Evolutionary conservation across 2,797 vertebrate genomes (phyloP), one percentile per base, ranked within the genome.

Genomic region (Anabas testudineus): DNA sequence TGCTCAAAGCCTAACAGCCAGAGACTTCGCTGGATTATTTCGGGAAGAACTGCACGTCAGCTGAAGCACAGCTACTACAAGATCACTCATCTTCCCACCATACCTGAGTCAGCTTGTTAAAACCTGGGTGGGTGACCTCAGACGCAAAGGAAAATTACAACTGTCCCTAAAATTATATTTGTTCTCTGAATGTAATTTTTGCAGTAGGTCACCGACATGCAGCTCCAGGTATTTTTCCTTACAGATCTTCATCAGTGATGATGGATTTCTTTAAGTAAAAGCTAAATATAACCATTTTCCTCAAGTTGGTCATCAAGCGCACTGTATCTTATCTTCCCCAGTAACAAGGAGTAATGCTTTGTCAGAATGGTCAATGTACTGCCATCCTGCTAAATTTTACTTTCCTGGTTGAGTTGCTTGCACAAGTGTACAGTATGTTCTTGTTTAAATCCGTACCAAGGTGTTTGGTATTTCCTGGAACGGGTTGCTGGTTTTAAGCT

Each of bases 21-120:
- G 90, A 97, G 97, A 87, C 85, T 99, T 43, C 97, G 97, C 76
- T 99, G 97, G 97, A 96, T 95, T 57, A 97, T 99, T 75, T 99
- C 98, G 1, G 97, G 97, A 24, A 94, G 96, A 83, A 99, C 98
- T 0, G 96, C 97, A 32, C 90, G 96, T 48, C 96, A 97, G 79
- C 86, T 99, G 54, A 99, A 96, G 86, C 97, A 95, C 52, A 99
- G 97, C 86, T 99, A 95, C 88, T 97, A 98, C 88, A 97, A 94
- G 89, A 98, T 99, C 71, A 74, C 95, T 75, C 97, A 97, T 87
- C 96, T 99, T 64, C 98, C 98, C 61, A 99, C 97, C 46, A 99
- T 99, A 83, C 98, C 96, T 0, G 98, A 99, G 91, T 94, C 89
- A 1, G 92, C 90, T 57, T 94, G 81, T 24, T 98, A 93, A 94